Conservation (phyloP, 2,113 vertebrate genomes). For the Litocranius walleri region DNA sequence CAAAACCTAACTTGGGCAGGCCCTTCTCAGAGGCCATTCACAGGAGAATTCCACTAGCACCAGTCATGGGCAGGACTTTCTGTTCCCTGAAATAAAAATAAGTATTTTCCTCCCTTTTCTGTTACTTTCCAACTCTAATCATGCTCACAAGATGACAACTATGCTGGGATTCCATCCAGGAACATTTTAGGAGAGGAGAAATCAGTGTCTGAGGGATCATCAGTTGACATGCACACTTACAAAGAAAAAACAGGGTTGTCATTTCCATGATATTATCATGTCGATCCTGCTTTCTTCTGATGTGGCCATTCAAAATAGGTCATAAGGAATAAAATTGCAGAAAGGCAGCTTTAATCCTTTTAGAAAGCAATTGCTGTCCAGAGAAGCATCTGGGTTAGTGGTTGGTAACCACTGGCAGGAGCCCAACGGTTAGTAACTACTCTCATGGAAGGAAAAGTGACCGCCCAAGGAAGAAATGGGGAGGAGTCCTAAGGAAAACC, state of each 20-base stretch:
- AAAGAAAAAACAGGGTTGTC: neutral
- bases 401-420: slow-evolving; percentile 24
- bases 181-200: slow-evolving; percentile 17
- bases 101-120: slow-evolving; percentile 2
- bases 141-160: slow-evolving; percentile 3
- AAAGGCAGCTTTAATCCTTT: slow-evolving; percentile 30
- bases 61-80: neutral
- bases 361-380: slow-evolving; percentile 51
- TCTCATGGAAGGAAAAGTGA: slow-evolving; percentile 33
- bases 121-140: slow-evolving; percentile 26
- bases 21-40: neutral
- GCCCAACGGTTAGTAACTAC: neutral
- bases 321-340: slow-evolving; percentile 57
- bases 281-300: slow-evolving; percentile 18
- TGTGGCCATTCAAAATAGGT: slow-evolving; percentile 48
- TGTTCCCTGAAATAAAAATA: slow-evolving; percentile 27
- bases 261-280: neutral
- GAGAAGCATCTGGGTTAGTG: slow-evolving; percentile 57
- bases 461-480: neutral
- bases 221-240: slow-evolving; percentile 6
- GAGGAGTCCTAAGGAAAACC: neutral
- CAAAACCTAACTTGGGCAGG: neutral
- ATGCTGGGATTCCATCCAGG: slow-evolving; percentile 44
- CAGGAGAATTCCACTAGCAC: neutral
- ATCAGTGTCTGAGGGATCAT: neutral